Conservation (phyloP, 2,888 invertebrate genomes). For the Sarcophaga subvicina region DNA sequence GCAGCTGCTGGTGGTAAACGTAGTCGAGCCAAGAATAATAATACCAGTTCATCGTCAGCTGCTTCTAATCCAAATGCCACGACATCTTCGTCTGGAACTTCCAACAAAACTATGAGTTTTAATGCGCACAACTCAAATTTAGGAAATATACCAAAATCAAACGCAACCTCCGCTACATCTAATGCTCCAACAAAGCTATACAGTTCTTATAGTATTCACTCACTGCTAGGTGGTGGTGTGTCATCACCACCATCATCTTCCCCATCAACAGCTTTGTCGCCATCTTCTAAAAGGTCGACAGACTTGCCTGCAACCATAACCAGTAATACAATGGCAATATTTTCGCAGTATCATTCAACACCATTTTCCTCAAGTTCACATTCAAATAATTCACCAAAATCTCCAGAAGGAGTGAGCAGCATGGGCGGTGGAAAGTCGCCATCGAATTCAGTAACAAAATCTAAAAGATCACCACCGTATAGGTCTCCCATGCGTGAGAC, state of each 20-base stretch:
- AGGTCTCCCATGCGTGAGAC: constrained; percentile 75
- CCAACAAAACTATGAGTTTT: constrained; percentile 40
- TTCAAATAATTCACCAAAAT: constrained; percentile 80
- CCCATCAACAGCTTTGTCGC: constrained; percentile 57
- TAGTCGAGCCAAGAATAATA: constrained; percentile 81
- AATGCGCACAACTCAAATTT: constrained; percentile 51
- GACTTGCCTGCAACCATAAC: constrained; percentile 76
- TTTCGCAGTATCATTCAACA: constrained; percentile 80
- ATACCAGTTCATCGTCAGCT: constrained; percentile 19
- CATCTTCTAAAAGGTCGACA: constrained; percentile 71
- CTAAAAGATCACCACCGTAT: constrained; percentile 80
- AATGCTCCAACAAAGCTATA: constrained; percentile 81
- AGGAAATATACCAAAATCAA: constrained; percentile 54
- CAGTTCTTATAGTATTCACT: constrained; percentile 93
- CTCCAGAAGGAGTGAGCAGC: constrained; percentile 78
- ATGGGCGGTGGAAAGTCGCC: constrained; percentile 72
- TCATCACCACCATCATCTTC: constrained; percentile 33
- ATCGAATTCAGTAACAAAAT: constrained; percentile 71
- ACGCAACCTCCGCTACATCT: constrained; percentile 61
- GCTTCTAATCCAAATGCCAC: constrained; percentile 42
- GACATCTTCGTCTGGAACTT: constrained; percentile 34
- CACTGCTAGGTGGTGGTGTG: constrained; percentile 85
- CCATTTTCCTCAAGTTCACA: constrained; percentile 76
- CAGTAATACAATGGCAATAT: constrained; percentile 73
- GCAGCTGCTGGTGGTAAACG: constrained; percentile 83